Conservation (phyloP, 92 coral and sea anemone genomes). For the Scolanthus callimorphus region DNA sequence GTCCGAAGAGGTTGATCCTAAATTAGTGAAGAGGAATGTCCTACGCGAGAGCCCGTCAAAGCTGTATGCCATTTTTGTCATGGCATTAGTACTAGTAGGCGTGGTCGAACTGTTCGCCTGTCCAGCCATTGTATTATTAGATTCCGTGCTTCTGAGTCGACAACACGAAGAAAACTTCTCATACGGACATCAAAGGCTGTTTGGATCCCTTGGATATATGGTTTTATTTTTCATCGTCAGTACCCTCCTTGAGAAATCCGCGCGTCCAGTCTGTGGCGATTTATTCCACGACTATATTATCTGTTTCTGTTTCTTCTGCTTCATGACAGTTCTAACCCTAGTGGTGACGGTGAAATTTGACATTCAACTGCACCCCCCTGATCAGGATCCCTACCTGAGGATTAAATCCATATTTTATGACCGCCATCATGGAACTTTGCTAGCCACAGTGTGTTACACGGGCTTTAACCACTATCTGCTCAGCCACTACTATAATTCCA, state of each 20-base stretch:
- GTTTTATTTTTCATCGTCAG: slow-evolving; percentile 65
- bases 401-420: slow-evolving; percentile 57
- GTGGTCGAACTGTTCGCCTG: slow-evolving; percentile 57
- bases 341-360: slow-evolving; percentile 67
- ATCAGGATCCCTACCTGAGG: slow-evolving; percentile 32
- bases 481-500: slow-evolving; percentile 53
- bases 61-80: slow-evolving; percentile 56
- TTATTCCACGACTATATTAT: slow-evolving; percentile 79
- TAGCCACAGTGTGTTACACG: slow-evolving; percentile 55
- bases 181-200: slow-evolving; percentile 84
- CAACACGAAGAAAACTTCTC: slow-evolving; percentile 60
- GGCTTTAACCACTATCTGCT: slow-evolving; percentile 80
- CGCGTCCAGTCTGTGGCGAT: slow-evolving; percentile 79
- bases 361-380: slow-evolving; percentile 39
- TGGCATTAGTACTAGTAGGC: slow-evolving; percentile 47
- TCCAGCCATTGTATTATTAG: slow-evolving; percentile 63
- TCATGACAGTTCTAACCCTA: slow-evolving; percentile 61
- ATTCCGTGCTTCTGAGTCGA: slow-evolving; percentile 61
- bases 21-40: slow-evolving; percentile 46
- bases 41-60: slow-evolving; percentile 47
- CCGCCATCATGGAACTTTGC: slow-evolving; percentile 70
- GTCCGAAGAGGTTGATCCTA: slow-evolving; percentile 2
- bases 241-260: slow-evolving; percentile 70
- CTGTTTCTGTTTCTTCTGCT: slow-evolving; percentile 80
- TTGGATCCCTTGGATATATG: slow-evolving; percentile 88